These are phyloP conservation scores for Meda fulgida DNA, from an alignment of 2,797 vertebrate species.

Conservation along the genomic window DNA sequence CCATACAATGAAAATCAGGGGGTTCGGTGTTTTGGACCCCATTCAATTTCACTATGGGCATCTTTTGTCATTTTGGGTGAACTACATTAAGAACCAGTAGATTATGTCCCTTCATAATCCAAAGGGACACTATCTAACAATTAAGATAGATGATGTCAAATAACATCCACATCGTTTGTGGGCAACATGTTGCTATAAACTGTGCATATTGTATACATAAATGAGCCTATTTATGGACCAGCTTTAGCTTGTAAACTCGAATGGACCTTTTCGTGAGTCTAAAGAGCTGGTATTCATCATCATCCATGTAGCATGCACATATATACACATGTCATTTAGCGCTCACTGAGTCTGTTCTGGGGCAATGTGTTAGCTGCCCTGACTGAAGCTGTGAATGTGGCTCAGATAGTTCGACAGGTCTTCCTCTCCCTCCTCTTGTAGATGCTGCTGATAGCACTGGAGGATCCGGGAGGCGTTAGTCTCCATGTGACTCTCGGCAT, in stretches of 20 bases:
- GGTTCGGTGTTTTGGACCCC: background rate
- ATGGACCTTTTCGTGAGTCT: slow-evolving; percentile 1
- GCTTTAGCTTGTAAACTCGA: slow-evolving; percentile 15
- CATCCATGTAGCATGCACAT: background rate
- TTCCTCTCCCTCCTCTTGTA: slow-evolving; percentile 80
- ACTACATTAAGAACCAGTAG: background rate
- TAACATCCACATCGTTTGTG: slow-evolving; percentile 16
- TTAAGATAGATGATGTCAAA: background rate
- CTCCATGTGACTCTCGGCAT: slow-evolving; percentile 71
- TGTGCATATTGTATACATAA: background rate
- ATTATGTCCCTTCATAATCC: background rate
- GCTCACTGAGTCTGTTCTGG: slow-evolving; percentile 20
- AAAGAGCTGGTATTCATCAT: background rate
- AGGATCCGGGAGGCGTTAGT: slow-evolving; percentile 80
- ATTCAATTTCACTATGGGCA: background rate
- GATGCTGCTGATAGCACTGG: slow-evolving; percentile 87
- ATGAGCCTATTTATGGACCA: background rate
- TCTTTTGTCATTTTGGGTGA: background rate
- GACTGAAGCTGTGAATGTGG: slow-evolving; percentile 83
- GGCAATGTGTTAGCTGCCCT: slow-evolving; percentile 77
- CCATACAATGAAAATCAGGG: background rate
- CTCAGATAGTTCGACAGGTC: slow-evolving; percentile 86
- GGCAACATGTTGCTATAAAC: background rate
- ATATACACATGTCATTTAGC: background rate
- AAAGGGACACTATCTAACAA: background rate